Conservation (phyloP, 1,140 invertebrate species). For the Drosophila murphyi region DNA sequence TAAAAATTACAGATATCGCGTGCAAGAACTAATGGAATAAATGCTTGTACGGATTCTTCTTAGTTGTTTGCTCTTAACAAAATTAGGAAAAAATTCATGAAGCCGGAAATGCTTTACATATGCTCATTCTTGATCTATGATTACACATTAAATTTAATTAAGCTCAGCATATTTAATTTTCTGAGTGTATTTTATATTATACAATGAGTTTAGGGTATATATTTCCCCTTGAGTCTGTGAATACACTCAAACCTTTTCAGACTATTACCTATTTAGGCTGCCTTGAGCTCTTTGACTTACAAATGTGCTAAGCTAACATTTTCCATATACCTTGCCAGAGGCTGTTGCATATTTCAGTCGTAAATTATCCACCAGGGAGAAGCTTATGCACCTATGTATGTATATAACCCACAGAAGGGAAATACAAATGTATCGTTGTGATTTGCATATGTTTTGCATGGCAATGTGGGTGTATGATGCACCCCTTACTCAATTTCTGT, state of each 20-base stretch:
- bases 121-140: too few relatives aligned
- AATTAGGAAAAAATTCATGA: too few relatives aligned
- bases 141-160: neutral
- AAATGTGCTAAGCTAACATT: slow-evolving; percentile 31
- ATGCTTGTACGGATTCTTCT: neutral
- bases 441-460: slow-evolving; percentile 67
- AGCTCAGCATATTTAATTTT: neutral
- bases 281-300: slow-evolving; percentile 7
- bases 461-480: slow-evolving; percentile 17
- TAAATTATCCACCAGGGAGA: slow-evolving; percentile 50
- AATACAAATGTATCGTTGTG: slow-evolving; percentile 49
- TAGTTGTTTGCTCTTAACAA: too few relatives aligned
- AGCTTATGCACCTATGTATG: slow-evolving; percentile 9
- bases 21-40: neutral
- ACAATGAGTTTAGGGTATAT: neutral
- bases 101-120: too few relatives aligned
- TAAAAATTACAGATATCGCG: neutral
- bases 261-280: slow-evolving; percentile 1
- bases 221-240: neutral
- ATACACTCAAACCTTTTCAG: slow-evolving; percentile 10
- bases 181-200: neutral
- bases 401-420: slow-evolving; percentile 5
- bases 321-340: slow-evolving; percentile 37
- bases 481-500: neutral
- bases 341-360: slow-evolving; percentile 58